Evolutionary conservation across 2,113 vertebrate genomes (phyloP).

Genomic region (Corythaixoides concolor): DNA sequence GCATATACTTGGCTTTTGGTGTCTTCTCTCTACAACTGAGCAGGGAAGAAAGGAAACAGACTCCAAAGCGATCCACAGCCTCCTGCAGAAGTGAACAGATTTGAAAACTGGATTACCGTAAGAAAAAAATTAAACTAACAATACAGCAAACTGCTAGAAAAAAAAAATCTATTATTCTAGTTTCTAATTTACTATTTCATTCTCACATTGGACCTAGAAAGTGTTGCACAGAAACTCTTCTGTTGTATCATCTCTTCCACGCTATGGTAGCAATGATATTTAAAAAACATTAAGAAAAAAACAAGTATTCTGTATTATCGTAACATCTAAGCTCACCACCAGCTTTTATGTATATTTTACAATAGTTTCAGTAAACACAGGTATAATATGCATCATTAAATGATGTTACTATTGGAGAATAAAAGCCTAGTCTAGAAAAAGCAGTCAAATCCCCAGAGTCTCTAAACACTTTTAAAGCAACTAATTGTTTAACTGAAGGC

Average conservation of each 20-base stretch:
- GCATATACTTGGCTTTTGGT: slow-evolving; percentile 94
- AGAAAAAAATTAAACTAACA: background rate
- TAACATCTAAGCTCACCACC: background rate
- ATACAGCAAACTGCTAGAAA: background rate
- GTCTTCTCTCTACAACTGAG: slow-evolving; percentile 76
- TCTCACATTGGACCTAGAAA: background rate
- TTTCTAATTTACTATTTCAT: background rate
- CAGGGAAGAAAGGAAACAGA: slow-evolving; percentile 76
- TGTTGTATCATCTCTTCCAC: background rate
- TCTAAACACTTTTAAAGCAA: background rate
- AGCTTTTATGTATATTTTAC: background rate
- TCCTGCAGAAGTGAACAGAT: slow-evolving; percentile 71
- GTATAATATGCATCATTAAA: background rate
- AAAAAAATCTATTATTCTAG: background rate
- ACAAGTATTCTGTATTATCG: background rate
- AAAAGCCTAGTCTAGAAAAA: background rate
- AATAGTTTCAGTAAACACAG: background rate
- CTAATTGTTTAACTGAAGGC: background rate
- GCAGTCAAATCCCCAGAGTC: background rate
- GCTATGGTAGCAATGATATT: background rate
- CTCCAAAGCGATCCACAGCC: slow-evolving; percentile 71
- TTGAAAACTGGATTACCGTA: background rate
- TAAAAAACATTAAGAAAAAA: background rate
- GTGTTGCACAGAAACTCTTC: background rate
- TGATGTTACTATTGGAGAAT: background rate